These are phyloP conservation scores for Lissocephala sabroskyi DNA, from an alignment of 2,888 invertebrate species.

Conservation along the genomic window DNA sequence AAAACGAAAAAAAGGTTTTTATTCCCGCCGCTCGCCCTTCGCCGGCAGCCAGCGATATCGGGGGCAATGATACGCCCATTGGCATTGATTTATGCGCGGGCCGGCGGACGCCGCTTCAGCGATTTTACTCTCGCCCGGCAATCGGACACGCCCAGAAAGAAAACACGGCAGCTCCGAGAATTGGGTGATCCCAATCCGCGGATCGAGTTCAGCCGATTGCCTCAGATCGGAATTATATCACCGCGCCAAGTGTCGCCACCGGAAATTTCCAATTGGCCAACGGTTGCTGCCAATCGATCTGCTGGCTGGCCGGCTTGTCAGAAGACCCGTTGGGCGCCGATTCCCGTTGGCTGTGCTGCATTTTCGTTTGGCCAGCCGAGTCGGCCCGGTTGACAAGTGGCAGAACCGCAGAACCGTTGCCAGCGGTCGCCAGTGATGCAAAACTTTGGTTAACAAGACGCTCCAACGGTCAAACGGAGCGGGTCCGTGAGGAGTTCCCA, in stretches of 20 bases:
- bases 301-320: not conserved
- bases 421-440: conserved; percentile 60
- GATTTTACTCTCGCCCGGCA: too few species aligned
- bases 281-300: conserved; percentile 50
- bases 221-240: conserved; percentile 47
- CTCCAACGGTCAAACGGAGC: too few species aligned
- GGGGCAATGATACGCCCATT: conserved; percentile 47
- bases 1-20: conserved; percentile 20
- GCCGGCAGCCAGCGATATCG: conserved; percentile 28
- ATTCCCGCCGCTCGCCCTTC: conserved; percentile 15
- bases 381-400: conserved; percentile 38
- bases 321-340: conserved; percentile 37
- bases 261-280: conserved; percentile 53
- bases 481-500: too few species aligned
- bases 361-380: conserved; percentile 15
- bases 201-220: conserved; percentile 10
- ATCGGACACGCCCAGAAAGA: too few species aligned
- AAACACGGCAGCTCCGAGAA: too few species aligned
- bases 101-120: too few species aligned
- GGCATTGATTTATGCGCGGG: conserved; percentile 49
- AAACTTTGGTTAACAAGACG: conserved; percentile 49
- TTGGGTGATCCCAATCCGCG: too few species aligned
- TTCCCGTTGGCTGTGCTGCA: conserved; percentile 52
- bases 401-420: conserved; percentile 27
- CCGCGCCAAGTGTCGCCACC: conserved; percentile 17